Evolutionary conservation across 2,797 vertebrate genomes (phyloP), one percentile per base, ranked within the genome.

Genomic region (Eospalax fontanierii): DNA sequence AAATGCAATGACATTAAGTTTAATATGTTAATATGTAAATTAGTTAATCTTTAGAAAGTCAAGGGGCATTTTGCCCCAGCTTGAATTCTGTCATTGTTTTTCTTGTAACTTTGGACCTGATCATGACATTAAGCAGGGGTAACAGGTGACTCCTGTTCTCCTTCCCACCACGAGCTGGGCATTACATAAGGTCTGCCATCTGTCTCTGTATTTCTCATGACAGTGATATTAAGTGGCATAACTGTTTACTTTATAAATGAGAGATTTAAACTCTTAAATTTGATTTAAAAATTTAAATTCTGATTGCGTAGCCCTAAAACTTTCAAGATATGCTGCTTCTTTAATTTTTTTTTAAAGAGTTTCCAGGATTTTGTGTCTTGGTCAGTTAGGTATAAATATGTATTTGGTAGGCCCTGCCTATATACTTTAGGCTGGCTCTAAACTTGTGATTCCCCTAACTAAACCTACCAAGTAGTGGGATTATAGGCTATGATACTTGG

Each of bases 21-120:
- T 82, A 94, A 35, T 78, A 76, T 50, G 46, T 50, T 50, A 22
- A 78, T 30, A 30, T 84, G 0, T 83, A 78, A 94, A 93, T 87
- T 74, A 87, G 26, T 21, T 59, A 71, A 92, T 38, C 46, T 93
- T 65, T 70, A 75, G 75, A 83, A 94, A 87, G n/a, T 89, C 68
- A 85, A 75, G 26, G 46, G 24, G 2, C 11, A 21, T 40, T 94
- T 89, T 83, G 9, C 89, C 91, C 30, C 50, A 40, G 18, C 87
- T 35, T 87, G 76, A 81, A 71, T 57, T 78, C 57, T 54, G 35
- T 89, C 28, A 12, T 63, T 61, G 65, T 22, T 12, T 94, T 92
- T n/a, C n/a, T n/a, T n/a, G n/a, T 89, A 40, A 91, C 46, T 9
- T 73, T 75, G 84, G 80, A 24, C 68, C 83, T 54, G 66, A 54